Evolutionary conservation across 2,888 invertebrate species (phyloP).

Genomic region (Heliconius hortense): DNA sequence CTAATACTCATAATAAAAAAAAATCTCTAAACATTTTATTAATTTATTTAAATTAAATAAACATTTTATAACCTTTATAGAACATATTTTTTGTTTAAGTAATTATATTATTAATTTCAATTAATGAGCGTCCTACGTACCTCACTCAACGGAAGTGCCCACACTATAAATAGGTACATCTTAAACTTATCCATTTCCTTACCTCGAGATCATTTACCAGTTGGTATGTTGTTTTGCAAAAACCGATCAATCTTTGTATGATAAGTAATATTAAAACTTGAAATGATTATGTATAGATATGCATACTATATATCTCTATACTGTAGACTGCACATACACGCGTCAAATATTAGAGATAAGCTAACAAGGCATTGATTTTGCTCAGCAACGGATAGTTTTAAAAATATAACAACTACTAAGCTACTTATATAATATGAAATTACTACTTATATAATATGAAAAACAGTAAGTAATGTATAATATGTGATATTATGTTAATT

Average conservation of each 20-base stretch:
- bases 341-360: neutral
- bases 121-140: neutral
- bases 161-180: neutral
- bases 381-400: neutral
- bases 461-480: too few species aligned
- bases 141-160: neutral
- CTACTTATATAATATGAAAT: neutral
- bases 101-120: neutral
- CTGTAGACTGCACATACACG: neutral
- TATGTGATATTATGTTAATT: too few species aligned
- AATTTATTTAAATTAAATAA: too few species aligned
- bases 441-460: neutral
- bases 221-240: neutral
- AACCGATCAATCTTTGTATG: slow-evolving; percentile 1
- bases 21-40: too few species aligned
- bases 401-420: too few species aligned
- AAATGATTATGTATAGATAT: neutral
- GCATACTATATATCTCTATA: too few species aligned
- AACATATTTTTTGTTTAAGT: too few species aligned
- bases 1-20: too few species aligned
- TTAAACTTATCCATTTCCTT: neutral
- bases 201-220: neutral
- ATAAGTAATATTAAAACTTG: neutral
- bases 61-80: too few species aligned
- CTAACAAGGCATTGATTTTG: neutral